phyloP scores from a whole-genome alignment of 2,113 vertebrate species.

The Nothocercus nigrocapillus region DNA sequence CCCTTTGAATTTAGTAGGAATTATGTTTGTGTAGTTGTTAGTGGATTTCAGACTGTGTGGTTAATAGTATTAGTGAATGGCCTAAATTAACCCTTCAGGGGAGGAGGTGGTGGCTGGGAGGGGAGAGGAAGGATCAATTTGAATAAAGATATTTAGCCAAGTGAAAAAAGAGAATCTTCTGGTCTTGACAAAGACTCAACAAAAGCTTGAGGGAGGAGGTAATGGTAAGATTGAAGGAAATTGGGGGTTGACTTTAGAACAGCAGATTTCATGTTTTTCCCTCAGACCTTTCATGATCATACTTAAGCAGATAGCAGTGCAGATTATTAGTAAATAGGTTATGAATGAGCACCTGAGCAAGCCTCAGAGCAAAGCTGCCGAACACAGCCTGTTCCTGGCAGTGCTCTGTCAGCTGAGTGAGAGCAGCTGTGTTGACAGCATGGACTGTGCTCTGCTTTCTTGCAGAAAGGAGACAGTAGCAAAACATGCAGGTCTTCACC shows the following conservation, averaged over 20 bases:
- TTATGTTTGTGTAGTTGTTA: neutral
- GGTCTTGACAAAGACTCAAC: neutral
- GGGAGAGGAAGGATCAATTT: neutral
- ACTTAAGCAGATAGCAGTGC: neutral
- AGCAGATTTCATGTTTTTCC: neutral
- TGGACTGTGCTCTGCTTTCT: neutral
- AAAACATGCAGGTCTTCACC: neutral
- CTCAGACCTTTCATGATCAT: neutral
- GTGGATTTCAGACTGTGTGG: neutral
- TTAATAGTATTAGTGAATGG: neutral
- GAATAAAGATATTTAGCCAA: neutral
- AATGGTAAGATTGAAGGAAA: neutral
- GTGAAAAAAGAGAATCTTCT: neutral
- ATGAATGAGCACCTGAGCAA: neutral
- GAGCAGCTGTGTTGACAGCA: neutral
- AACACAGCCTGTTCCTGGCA: neutral
- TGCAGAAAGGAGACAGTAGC: fast-evolving
- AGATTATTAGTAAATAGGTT: neutral
- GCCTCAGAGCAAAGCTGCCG: neutral
- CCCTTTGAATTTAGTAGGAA: neutral
- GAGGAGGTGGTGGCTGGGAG: no score
- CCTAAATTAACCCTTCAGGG: neutral
- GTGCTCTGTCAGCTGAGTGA: neutral
- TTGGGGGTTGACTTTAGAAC: neutral
- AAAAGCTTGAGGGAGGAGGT: neutral